phyloP scores from a whole-genome alignment of 2,113 vertebrate genomes.

The Antechinus flavipes region DNA sequence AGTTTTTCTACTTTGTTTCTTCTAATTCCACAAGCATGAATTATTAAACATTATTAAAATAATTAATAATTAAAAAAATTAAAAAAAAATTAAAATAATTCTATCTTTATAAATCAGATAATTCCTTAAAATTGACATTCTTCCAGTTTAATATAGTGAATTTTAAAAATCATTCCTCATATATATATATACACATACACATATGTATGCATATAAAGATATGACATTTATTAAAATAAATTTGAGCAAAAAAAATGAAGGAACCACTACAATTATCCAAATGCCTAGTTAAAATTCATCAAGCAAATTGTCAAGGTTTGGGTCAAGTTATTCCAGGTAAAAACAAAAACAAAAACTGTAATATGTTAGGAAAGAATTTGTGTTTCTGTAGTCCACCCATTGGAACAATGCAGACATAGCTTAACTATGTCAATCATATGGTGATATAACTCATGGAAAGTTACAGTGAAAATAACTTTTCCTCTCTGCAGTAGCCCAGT shows the following conservation, averaged over 20 bases:
- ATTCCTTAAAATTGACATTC: background rate
- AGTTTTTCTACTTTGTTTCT: conserved; percentile 15
- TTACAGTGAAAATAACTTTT: background rate
- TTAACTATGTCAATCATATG: background rate
- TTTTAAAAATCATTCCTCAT: conserved; percentile 5
- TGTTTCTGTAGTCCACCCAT: background rate
- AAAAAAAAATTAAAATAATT: background rate
- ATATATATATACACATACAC: too few species aligned
- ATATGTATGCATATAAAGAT: background rate
- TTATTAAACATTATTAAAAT: background rate
- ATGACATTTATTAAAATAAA: background rate
- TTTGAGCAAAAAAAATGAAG: background rate
- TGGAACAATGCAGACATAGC: background rate
- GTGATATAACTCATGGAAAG: background rate
- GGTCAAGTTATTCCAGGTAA: background rate
- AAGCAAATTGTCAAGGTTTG: conserved; percentile 10
- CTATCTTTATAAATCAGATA: background rate
- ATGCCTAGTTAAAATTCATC: background rate
- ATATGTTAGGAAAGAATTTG: background rate
- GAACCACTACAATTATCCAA: background rate
- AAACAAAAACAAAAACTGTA: background rate
- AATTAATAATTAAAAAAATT: background rate
- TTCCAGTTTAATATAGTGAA: background rate
- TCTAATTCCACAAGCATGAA: background rate
- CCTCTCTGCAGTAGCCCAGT: background rate